Conservation (phyloP, 2,113 vertebrate species). For the Dicrurus megarhynchus region DNA sequence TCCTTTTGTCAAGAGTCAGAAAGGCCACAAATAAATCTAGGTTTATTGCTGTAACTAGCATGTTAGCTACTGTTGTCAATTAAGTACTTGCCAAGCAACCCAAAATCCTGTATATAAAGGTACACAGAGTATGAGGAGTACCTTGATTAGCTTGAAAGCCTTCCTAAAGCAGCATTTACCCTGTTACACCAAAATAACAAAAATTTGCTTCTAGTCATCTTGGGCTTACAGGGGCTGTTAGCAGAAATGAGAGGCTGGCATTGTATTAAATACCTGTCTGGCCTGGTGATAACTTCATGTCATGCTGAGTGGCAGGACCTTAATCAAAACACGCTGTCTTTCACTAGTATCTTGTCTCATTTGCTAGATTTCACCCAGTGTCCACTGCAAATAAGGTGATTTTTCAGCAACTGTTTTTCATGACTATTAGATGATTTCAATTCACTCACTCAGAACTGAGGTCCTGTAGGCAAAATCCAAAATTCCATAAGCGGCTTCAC, state of each 20-base stretch:
- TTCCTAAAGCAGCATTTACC: not conserved
- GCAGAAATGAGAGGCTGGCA: not conserved
- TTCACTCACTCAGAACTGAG: not conserved
- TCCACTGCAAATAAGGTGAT: not conserved
- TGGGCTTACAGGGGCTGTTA: not conserved
- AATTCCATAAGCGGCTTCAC: not conserved
- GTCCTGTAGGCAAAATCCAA: not conserved
- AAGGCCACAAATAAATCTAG: not conserved
- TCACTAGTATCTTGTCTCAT: not conserved
- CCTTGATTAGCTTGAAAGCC: not conserved
- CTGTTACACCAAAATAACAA: not conserved
- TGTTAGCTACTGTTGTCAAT: not conserved
- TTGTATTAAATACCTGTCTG: not conserved
- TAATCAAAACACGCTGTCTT: not conserved
- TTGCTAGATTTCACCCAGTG: not conserved
- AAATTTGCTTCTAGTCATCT: not conserved
- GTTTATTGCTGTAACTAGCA: not conserved
- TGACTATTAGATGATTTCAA: not conserved
- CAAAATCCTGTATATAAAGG: not conserved
- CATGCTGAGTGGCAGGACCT: not conserved
- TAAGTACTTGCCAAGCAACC: not conserved
- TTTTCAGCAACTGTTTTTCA: not conserved
- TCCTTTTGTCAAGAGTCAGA: not conserved
- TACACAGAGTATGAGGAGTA: not conserved
- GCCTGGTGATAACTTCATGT: not conserved